Percentiles rank a stretch among this genome's conserved stretches.
phyloP scores from a whole-genome alignment of 1,140 invertebrate genomes.

The Oryzaephilus surinamensis region DNA sequence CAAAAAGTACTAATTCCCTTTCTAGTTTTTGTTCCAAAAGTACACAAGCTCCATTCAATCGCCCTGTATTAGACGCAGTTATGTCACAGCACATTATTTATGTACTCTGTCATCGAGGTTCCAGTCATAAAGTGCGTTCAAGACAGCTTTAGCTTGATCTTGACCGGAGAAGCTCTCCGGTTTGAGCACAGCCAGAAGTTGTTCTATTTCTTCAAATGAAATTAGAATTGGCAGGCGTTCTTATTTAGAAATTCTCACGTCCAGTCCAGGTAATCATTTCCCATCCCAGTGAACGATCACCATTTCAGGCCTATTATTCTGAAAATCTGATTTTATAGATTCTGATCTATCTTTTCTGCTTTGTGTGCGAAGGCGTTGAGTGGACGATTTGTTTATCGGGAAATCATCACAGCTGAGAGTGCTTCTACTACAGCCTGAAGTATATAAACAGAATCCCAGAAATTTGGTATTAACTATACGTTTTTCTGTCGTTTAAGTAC shows the following conservation, averaged over 20 bases:
- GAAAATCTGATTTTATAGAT: constrained; percentile 7
- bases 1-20: constrained; percentile 15
- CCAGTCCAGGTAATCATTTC: constrained; percentile 19
- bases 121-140: constrained; percentile 12
- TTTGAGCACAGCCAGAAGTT: constrained; percentile 19
- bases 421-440: constrained; percentile 14
- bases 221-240: constrained; percentile 19
- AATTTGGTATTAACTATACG: no score
- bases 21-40: constrained; percentile 13
- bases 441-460: constrained; percentile 16
- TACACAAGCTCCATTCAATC: constrained; percentile 12
- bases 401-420: constrained; percentile 7
- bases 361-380: constrained; percentile 6
- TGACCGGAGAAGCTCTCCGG: constrained; percentile 12
- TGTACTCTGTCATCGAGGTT: constrained; percentile 14
- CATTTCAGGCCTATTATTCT: constrained; percentile 4
- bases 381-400: constrained; percentile 7
- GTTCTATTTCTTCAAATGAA: constrained; percentile 14
- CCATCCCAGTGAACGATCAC: constrained; percentile 21
- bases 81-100: constrained; percentile 16
- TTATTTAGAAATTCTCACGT: constrained; percentile 20
- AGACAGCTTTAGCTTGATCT: constrained; percentile 14
- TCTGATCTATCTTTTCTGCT: constrained; percentile 3
- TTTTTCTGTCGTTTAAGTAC: no score
- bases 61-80: constrained; percentile 17